Evolutionary conservation across 2,797 vertebrate species (phyloP), one percentile per base, ranked within the genome.

Genomic region (Sebastiscus albofasciatus): DNA sequence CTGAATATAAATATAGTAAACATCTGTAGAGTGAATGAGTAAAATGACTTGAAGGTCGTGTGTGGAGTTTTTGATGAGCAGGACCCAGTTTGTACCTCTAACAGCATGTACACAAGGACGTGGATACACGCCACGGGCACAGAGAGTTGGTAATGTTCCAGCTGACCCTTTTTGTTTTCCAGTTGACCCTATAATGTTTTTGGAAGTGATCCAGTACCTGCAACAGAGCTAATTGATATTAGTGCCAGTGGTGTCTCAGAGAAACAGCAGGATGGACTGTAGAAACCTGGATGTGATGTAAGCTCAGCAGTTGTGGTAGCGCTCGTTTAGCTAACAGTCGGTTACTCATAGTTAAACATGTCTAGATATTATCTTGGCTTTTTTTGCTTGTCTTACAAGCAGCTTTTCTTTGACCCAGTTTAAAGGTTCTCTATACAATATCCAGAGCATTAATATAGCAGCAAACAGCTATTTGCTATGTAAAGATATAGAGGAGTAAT

Each of bases 91-190:
- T 70, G 11, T 22, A 18, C 36, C 8, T 24, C 59, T 31, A 55
- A 24, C 54, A 8, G 22, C 31, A 73, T 70, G n/a, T 20, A 49
- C 56, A 67, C 31, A 13, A 33, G 22, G 54, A 27, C 2, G 24
- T 62, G 73, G 34, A 56, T 56, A 6, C n/a, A 29, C 0, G 2
- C 34, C 34, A 39, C 42, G 55, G 65, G 33, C 9, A 5, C n/a
- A 29, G n/a, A 55, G 54, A 36, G 65, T 62, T 75, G 67, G 72
- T 66, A n/a, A 12, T 34, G 4, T 71, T 79, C 77, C 49, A 71
- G 36, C 36, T 80, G 55, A 74, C 60, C 33, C 52, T 64, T 66
- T 61, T 74, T 70, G 61, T 81, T 3, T 75, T 73, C 33, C 33
- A 69, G 22, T 67, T 65, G 52, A 76, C 46, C 42, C 20, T 42